Percentiles rank a stretch among this genome's conserved stretches.
These are phyloP conservation scores for Ceratotherium simum DNA, from an alignment of 2,113 vertebrate species.

Conservation along the genomic window DNA sequence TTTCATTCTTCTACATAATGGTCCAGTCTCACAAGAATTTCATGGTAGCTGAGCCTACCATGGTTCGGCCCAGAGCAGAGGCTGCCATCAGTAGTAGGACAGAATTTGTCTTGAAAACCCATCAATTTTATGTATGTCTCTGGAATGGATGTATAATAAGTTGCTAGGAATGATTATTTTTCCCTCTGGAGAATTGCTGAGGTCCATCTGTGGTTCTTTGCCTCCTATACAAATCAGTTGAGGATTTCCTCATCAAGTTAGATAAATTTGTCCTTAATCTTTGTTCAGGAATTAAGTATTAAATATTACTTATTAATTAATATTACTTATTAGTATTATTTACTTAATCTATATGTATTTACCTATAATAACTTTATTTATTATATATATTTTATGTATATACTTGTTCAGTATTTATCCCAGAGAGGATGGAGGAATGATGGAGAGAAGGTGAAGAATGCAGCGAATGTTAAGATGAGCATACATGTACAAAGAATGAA, in stretches of 20 bases:
- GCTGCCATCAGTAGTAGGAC: background rate
- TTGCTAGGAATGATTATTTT: background rate
- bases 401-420: background rate
- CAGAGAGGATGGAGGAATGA: background rate
- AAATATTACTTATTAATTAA: background rate
- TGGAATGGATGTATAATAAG: background rate
- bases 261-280: constrained; percentile 10
- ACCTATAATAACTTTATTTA: background rate
- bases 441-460: background rate
- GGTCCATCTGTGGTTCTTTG: background rate
- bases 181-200: background rate
- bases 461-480: background rate
- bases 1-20: background rate
- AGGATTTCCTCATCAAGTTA: background rate
- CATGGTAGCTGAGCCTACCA: background rate
- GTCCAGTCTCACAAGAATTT: background rate
- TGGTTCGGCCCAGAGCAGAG: background rate
- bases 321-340: background rate
- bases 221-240: background rate
- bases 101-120: background rate
- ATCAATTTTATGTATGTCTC: background rate
- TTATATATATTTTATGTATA: background rate
- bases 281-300: constrained; percentile 32
- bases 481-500: background rate
- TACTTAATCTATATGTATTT: background rate